Conservation (phyloP, 2,888 invertebrate species). For the Erebia aethiops region DNA sequence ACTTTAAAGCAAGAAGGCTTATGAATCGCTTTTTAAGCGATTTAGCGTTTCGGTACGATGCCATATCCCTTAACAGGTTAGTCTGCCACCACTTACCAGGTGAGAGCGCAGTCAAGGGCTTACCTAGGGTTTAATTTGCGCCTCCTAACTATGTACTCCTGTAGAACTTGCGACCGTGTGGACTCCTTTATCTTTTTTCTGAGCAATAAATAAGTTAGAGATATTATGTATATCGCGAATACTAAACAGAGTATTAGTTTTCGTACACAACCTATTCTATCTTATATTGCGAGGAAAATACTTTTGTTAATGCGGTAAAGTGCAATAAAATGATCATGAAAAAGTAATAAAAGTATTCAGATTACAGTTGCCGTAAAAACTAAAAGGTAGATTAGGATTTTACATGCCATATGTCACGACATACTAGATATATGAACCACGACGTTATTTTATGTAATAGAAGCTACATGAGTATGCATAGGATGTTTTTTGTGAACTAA, state of each 20-base stretch:
- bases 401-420: not conserved
- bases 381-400: conserved; percentile 8
- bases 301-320: not conserved
- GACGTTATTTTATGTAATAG: not conserved
- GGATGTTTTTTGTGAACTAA: no score
- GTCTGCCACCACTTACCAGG: no score
- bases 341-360: conserved; percentile 8
- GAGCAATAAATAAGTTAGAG: not conserved
- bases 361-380: conserved; percentile 3
- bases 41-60: no score
- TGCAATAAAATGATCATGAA: conserved; percentile 16
- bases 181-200: not conserved
- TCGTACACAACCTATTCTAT: not conserved
- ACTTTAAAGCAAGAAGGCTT: no score
- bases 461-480: no score
- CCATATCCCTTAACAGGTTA: no score
- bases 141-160: no score
- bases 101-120: no score
- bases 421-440: not conserved
- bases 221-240: not conserved
- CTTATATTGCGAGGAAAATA: conserved; percentile 3
- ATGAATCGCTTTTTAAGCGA: no score
- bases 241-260: not conserved
- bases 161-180: not conserved
- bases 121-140: no score